Evolutionary conservation across 92 coral and sea anemone species (phyloP), one percentile per base, ranked within the genome.

Genomic region (Porites evermanni): DNA sequence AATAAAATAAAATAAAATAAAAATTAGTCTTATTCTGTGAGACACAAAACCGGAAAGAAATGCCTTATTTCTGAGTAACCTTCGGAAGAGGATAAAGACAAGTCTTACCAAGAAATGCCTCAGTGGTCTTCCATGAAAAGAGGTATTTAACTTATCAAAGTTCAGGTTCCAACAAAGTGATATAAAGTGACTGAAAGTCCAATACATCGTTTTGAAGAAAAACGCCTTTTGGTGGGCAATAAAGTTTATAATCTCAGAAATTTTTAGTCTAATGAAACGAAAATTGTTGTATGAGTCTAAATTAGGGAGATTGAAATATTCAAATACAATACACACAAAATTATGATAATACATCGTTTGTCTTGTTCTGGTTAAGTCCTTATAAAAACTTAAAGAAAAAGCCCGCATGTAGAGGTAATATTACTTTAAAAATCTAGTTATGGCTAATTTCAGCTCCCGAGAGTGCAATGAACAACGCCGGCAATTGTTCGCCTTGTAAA

Each of bases 261-360:
- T 38, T 38, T 38, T 56, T 12, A 56, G 13, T 56, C 2, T 56
- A 56, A 3, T 56, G 61, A 10, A 9, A 56, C 61, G 61, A 56
- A 14, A 56, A 12, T 2, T 56, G 17, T 56, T 10, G 13, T 9
- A 54, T 11, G 10, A 12, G 61, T 56, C 7, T 13, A 18, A 69
- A 50, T 1, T 52, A 8, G 78, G 18, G 32, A 52, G 10, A 53
- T 53, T 23, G 32, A 2, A 38, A 19, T 21, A 20, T 21, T 67
- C 23, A 66, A 67, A 67, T 73, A 73, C 26, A 73, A 74, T 74
- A 20, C 61, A 74, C 63, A 69, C 20, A 19, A 74, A 52, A 14
- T 21, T 53, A 74, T 12, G 53, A 74, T 18, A 44, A 53, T 74
- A 63, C 64, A 74, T 74, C 19, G 44, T 12, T 74, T 74, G 64